Conservation (phyloP, 2,888 invertebrate genomes). For the Amphipyra berbera region DNA sequence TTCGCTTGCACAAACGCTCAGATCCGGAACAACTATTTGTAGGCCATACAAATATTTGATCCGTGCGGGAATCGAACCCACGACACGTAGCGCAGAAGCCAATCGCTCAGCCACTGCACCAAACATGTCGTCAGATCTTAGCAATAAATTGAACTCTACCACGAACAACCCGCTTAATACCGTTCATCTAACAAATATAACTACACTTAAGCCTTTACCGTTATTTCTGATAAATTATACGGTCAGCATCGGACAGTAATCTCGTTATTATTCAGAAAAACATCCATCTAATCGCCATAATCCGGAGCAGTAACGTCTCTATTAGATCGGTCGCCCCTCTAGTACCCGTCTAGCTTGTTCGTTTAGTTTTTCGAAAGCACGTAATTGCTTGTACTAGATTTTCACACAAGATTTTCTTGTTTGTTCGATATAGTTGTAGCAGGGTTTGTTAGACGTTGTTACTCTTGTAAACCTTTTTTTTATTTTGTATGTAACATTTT, state of each 20-base stretch:
- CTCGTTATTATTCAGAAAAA: constrained; percentile 56
- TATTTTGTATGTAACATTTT: no score
- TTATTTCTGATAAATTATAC: constrained; percentile 45
- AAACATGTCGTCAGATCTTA: no score
- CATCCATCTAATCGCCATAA: constrained; percentile 50
- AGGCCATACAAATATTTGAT: no score
- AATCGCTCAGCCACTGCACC: no score
- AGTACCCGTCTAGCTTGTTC: constrained; percentile 27
- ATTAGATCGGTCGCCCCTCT: constrained; percentile 32
- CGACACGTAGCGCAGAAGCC: no score
- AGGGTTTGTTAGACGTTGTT: neutral
- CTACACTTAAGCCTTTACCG: constrained; percentile 22
- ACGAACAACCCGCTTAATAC: neutral
- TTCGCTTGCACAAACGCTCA: no score
- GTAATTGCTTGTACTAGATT: constrained; percentile 46
- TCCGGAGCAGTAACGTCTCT: constrained; percentile 35
- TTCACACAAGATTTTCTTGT: constrained; percentile 50
- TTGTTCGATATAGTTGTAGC: constrained; percentile 37
- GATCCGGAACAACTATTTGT: no score
- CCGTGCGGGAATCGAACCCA: no score
- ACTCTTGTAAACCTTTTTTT: neutral
- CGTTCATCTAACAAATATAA: constrained; percentile 25
- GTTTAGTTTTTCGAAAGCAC: constrained; percentile 47
- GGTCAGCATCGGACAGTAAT: constrained; percentile 42
- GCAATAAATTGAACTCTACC: no score